Conservation (phyloP, 2,888 invertebrate genomes). For the Acrocyrtus sp. region DNA sequence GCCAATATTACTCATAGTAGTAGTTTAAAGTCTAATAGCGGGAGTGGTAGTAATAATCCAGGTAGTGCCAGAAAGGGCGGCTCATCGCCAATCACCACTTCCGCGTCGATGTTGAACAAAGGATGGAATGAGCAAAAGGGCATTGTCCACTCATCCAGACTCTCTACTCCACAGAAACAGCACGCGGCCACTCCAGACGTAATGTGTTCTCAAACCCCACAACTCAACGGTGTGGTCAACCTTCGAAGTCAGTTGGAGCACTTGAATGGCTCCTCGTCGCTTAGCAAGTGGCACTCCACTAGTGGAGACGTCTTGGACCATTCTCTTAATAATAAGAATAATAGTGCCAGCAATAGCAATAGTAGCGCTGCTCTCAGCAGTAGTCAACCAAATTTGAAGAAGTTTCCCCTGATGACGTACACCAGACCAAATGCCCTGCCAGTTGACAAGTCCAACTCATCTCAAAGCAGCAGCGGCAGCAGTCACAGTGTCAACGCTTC, state of each 20-base stretch:
- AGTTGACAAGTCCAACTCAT: conserved; percentile 33
- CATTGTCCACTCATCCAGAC: conserved; percentile 81
- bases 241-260: conserved; percentile 53
- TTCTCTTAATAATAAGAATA: conserved; percentile 32
- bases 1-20: not conserved
- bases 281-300: conserved; percentile 30
- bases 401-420: conserved; percentile 78
- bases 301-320: conserved; percentile 8
- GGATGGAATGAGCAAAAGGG: conserved; percentile 65
- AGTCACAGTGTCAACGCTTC: conserved; percentile 16
- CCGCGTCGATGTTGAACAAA: conserved; percentile 58
- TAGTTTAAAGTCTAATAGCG: conserved; percentile 11
- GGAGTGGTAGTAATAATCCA: conserved; percentile 65
- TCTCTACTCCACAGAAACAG: conserved; percentile 77
- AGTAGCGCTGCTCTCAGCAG: conserved; percentile 42
- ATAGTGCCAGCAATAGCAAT: conserved; percentile 39
- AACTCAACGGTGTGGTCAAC: conserved; percentile 52
- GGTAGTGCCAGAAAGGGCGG: conserved; percentile 14
- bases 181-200: conserved; percentile 29
- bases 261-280: conserved; percentile 36
- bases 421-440: conserved; percentile 66
- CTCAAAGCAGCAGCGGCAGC: conserved; percentile 9
- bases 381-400: conserved; percentile 67
- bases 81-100: conserved; percentile 22
- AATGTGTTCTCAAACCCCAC: conserved; percentile 64